Percentiles rank a stretch among this genome's conserved stretches.
These are phyloP conservation scores for Drosophila quasianomalipes DNA, from an alignment of 2,888 invertebrate species.

Conservation along the genomic window DNA sequence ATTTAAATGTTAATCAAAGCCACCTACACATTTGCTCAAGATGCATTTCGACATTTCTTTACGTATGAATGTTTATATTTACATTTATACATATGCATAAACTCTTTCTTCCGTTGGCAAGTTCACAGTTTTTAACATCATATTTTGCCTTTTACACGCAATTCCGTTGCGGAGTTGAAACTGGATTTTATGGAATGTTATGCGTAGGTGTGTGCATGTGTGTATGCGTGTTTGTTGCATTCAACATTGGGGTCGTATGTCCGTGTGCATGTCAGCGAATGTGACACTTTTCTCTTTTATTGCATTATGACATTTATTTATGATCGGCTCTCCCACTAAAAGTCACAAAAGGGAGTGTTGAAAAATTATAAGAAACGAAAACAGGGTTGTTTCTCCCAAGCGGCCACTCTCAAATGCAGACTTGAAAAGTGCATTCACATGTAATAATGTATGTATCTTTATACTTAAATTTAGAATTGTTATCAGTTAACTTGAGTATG, in stretches of 20 bases:
- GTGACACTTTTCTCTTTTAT: constrained; percentile 74
- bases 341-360: constrained; percentile 26
- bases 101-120: constrained; percentile 23
- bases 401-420: constrained; percentile 31
- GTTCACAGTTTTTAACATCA: constrained; percentile 36
- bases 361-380: constrained; percentile 6
- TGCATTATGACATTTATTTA: constrained; percentile 79
- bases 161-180: constrained; percentile 53
- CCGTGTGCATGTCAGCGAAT: constrained; percentile 34
- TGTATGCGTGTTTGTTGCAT: constrained; percentile 17
- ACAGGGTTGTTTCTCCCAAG: constrained; percentile 38
- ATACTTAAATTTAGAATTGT: constrained; percentile 6
- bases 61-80: background rate
- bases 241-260: constrained; percentile 55
- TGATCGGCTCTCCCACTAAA: constrained; percentile 52
- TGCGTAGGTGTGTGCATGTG: constrained; percentile 13
- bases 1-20: constrained; percentile 2
- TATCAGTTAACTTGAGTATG: constrained; percentile 22
- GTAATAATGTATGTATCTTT: background rate
- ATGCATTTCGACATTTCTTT: constrained; percentile 9
- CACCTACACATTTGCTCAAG: constrained; percentile 21
- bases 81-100: constrained; percentile 5
- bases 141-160: constrained; percentile 54
- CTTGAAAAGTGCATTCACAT: constrained; percentile 3
- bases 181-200: constrained; percentile 45